Conservation (phyloP, 2,888 invertebrate genomes). For the Latrodectus hesperus region DNA sequence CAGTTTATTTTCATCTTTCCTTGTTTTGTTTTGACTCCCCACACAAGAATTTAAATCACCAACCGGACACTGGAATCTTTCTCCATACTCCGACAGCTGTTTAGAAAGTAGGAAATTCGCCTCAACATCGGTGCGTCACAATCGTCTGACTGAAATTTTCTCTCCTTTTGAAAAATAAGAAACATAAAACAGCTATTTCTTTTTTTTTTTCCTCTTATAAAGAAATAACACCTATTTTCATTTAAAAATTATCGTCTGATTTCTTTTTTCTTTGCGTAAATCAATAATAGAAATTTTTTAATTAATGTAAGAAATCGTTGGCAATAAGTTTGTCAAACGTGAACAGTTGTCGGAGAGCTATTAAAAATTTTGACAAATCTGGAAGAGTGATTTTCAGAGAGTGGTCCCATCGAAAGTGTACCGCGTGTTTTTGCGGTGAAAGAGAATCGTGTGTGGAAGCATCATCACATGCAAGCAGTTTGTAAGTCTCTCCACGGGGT, state of each 20-base stretch:
- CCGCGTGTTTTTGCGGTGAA: conserved; percentile 54
- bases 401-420: conserved; percentile 12
- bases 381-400: background rate
- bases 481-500: conserved; percentile 27
- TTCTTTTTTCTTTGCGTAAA: too few relatives aligned
- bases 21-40: background rate
- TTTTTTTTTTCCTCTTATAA: too few relatives aligned
- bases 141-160: too few relatives aligned
- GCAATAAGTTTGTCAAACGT: background rate
- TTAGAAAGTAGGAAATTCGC: too few relatives aligned
- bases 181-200: too few relatives aligned
- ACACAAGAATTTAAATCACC: background rate
- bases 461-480: conserved; percentile 45
- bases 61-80: background rate
- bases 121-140: too few relatives aligned
- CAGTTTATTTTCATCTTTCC: conserved; percentile 65
- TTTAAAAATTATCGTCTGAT: too few relatives aligned
- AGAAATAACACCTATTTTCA: too few relatives aligned
- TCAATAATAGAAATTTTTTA: too few relatives aligned
- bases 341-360: background rate
- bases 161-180: too few relatives aligned
- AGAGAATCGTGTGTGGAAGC: conserved; percentile 55
- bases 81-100: background rate
- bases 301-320: background rate
- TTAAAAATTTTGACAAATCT: conserved; percentile 11